Conservation (phyloP, 1,140 invertebrate genomes). For the Fopius arisanus region DNA sequence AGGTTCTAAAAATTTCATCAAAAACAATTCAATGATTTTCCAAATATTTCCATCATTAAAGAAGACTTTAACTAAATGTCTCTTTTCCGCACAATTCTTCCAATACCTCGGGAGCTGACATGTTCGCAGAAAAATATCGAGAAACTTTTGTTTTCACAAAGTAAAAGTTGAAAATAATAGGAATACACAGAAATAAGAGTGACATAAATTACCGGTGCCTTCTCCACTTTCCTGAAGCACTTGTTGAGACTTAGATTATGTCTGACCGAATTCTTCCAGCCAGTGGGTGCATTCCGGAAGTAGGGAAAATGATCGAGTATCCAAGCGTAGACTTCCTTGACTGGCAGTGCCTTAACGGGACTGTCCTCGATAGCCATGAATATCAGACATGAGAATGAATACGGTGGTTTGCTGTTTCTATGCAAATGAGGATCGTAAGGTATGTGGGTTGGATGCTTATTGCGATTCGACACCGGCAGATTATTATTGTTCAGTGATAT, state of each 20-base stretch:
- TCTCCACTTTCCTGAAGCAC: slow-evolving; percentile 96
- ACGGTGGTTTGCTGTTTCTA: slow-evolving; percentile 89
- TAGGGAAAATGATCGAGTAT: slow-evolving; percentile 96
- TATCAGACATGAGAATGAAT: slow-evolving; percentile 94
- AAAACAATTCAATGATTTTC: slow-evolving; percentile 7
- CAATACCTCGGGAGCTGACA: too few relatives aligned
- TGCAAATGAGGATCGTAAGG: slow-evolving; percentile 81
- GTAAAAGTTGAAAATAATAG: slow-evolving; percentile 15
- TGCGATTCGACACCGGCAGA: slow-evolving; percentile 61
- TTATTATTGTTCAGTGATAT: slow-evolving; percentile 57
- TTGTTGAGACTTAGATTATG: slow-evolving; percentile 97
- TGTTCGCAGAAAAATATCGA: too few relatives aligned
- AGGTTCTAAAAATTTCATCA: slow-evolving; percentile 77
- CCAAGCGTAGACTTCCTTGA: slow-evolving; percentile 98
- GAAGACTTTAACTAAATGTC: too few relatives aligned
- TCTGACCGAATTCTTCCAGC: slow-evolving; percentile 97
- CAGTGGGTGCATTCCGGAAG: slow-evolving; percentile 93
- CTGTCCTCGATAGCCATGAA: slow-evolving; percentile 98
- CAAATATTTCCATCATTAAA: too few relatives aligned
- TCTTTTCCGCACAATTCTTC: too few relatives aligned
- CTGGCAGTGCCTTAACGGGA: slow-evolving; percentile 85
- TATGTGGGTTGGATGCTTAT: slow-evolving; percentile 77
- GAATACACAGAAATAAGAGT: background rate
- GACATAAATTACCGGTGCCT: slow-evolving; percentile 75
- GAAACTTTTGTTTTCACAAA: too few relatives aligned